Conservation (phyloP, 2,888 invertebrate species). For the Slavum lentiscoides region DNA sequence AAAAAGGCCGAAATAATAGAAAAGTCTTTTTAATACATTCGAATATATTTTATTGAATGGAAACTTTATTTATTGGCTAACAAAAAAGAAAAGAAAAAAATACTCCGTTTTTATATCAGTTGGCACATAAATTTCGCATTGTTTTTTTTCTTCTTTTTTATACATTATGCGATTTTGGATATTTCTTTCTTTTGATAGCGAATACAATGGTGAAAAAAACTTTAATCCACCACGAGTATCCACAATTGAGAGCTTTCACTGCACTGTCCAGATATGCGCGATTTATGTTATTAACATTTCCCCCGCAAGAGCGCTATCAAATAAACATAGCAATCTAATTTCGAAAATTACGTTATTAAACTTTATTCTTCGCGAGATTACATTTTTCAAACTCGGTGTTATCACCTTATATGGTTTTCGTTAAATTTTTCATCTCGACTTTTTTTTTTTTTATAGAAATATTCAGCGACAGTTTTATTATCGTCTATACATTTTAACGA, state of each 20-base stretch:
- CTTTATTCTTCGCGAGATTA: constrained; percentile 7
- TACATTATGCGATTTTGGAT: neutral
- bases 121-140: neutral
- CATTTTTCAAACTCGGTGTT: constrained; percentile 2
- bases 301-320: neutral
- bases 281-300: neutral
- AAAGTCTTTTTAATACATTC: neutral
- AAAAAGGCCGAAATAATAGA: neutral
- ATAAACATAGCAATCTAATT: neutral
- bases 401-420: constrained; percentile 8
- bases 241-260: neutral
- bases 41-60: no score
- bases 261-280: neutral
- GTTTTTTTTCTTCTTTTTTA: neutral
- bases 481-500: constrained; percentile 11
- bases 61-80: neutral
- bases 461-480: constrained; percentile 9
- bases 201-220: neutral
- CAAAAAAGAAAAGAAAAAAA: neutral
- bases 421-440: constrained; percentile 3
- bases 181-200: neutral
- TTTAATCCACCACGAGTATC: neutral
- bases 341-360: constrained; percentile 15
- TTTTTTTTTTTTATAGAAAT: neutral
- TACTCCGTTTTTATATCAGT: neutral